Conservation (phyloP, 2,888 invertebrate genomes). For the Cantharis lateralis region DNA sequence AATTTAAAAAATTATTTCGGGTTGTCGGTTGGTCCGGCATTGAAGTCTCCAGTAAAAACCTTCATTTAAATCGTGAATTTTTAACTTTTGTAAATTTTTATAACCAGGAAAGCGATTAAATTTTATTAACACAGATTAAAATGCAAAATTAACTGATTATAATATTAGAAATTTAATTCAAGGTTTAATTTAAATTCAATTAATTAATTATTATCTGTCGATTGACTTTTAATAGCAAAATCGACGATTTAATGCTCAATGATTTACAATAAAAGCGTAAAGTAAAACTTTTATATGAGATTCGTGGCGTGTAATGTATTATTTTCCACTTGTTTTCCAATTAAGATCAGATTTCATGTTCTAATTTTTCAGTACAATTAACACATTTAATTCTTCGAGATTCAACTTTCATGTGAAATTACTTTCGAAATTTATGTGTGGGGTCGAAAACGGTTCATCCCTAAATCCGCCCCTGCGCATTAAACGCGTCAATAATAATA, state of each 20-base stretch:
- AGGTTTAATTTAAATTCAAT: background rate
- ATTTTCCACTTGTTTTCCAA: constrained; percentile 4
- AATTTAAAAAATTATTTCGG: background rate
- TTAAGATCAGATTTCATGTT: constrained; percentile 12
- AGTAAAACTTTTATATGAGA: background rate
- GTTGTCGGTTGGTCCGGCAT: background rate
- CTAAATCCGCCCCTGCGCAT: background rate
- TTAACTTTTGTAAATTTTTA: background rate
- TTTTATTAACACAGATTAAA: background rate
- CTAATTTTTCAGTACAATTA: constrained; percentile 15
- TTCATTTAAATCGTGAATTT: background rate
- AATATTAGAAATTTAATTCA: background rate
- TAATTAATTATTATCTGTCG: background rate
- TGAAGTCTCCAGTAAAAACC: background rate
- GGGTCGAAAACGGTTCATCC: background rate
- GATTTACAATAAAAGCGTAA: background rate
- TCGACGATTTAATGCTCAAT: background rate
- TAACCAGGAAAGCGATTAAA: background rate
- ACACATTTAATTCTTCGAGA: constrained; percentile 13
- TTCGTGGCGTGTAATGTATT: background rate
- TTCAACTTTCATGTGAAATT: constrained; percentile 21
- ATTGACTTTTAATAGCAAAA: background rate
- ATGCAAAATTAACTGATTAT: background rate
- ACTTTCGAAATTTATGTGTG: constrained; percentile 3
- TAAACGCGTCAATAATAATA: background rate